Base-by-base conservation (phyloP, 2,797 vertebrate species). In the Glossophaga mutica region DNA sequence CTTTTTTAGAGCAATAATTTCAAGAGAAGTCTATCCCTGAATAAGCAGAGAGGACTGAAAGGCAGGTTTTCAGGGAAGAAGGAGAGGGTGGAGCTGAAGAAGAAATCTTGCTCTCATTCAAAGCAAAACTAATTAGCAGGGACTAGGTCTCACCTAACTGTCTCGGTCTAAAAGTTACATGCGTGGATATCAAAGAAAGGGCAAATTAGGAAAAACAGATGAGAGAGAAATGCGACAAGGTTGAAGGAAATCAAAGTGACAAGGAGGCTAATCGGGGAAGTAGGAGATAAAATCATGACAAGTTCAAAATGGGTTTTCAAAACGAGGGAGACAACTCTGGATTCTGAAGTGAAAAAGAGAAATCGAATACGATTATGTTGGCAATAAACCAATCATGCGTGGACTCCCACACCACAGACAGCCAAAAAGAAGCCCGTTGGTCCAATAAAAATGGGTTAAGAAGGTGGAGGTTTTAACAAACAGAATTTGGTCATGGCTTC, bases 271-370 rank as follows among this genome's bases (percentile, higher is more conserved):
- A 93, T 88, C 37, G 89, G 29, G n/a, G 21, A 96, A 94, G 79
- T 70, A 24, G 44, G 92, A 96, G 94, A 81, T 50, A 88, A 93
- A 90, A 93, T 90, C 77, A 90, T 82, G 97, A 96, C 96, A 97
- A 74, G 44, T 84, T 96, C 79, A 91, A 73, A 87, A 92, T 39
- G 50, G 70, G 52, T 90, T 96, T 97, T 95, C 96, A 92, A 92
- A 94, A 12, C 42, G 90, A 91, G 76, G 52, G 65, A 91, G 92
- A 95, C 81, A 92, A 94, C 22, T 93, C 77, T 88, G 71, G 65
- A 88, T 94, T 94, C 82, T 77, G 44, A 91, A 97, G 59, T 84
- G 32, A 83, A 94, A 92, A 87, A 74, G 74, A 96, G 52, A 95
- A 70, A 89, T 95, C 67, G 74, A 96, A 83, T 71, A 85, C 6